These are phyloP conservation scores for Lepidotrigona ventralis DNA, from an alignment of 1,140 invertebrate species.

Conservation along the genomic window DNA sequence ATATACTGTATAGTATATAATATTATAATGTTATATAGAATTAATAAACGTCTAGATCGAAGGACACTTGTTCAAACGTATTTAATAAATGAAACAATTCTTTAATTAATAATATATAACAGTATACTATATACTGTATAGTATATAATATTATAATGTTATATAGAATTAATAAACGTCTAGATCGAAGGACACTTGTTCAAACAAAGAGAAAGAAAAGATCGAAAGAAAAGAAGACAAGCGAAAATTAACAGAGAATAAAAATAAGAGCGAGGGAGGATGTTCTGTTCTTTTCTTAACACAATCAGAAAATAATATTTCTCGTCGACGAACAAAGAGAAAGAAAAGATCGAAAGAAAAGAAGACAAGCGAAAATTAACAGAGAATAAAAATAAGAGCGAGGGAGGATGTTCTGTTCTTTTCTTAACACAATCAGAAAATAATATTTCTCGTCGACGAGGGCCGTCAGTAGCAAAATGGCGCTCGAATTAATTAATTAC, in stretches of 20 bases:
- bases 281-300: not conserved
- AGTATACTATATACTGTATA: too few relatives aligned
- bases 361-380: not conserved
- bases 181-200: too few relatives aligned
- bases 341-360: not conserved
- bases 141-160: too few relatives aligned
- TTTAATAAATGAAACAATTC: too few relatives aligned
- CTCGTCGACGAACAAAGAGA: not conserved
- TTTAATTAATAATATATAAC: too few relatives aligned
- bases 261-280: not conserved
- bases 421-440: not conserved
- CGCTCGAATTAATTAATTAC: constrained; percentile 78
- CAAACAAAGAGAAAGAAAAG: not conserved
- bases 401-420: not conserved
- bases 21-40: too few relatives aligned
- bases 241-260: not conserved
- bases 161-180: too few relatives aligned
- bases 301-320: not conserved
- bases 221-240: not conserved
- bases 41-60: too few relatives aligned
- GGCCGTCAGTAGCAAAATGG: constrained; percentile 72
- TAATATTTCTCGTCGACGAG: not conserved
- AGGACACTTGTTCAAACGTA: too few relatives aligned
- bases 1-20: too few relatives aligned
- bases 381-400: not conserved